A percentile compares a stretch with the other conserved stretches of the same genome.
Conservation (phyloP, 2,113 vertebrate genomes). For the Eulemur rufifrons region DNA sequence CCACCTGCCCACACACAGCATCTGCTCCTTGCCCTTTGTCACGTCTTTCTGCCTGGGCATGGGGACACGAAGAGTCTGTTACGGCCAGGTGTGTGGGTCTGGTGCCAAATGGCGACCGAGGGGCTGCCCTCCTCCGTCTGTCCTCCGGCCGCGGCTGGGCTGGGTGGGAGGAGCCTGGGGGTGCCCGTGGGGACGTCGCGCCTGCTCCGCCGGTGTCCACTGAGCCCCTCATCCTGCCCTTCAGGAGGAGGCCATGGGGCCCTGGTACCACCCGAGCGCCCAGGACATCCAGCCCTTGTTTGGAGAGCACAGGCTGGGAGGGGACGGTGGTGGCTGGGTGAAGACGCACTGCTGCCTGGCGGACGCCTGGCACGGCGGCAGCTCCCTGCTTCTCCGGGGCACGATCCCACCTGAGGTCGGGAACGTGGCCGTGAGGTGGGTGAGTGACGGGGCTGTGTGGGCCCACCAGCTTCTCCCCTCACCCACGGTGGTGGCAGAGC, state of each 20-base stretch:
- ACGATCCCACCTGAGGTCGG: constrained; percentile 79
- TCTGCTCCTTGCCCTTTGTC: constrained; percentile 88
- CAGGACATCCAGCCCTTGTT: constrained; percentile 94
- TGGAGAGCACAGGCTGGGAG: not conserved
- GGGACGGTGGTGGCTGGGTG: constrained; percentile 81
- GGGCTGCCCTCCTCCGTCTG: not conserved
- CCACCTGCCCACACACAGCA: constrained; percentile 87
- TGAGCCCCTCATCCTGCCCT: not conserved
- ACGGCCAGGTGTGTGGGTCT: constrained; percentile 86
- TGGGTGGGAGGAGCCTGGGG: not conserved
- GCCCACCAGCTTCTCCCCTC: rapidly evolving
- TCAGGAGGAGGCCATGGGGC: constrained; percentile 85
- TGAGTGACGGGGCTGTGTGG: not conserved
- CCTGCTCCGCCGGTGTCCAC: too few species aligned
- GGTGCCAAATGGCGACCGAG: rapidly evolving
- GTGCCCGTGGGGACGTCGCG: rapidly evolving
- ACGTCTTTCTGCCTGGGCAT: constrained; percentile 96
- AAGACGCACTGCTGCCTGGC: constrained; percentile 86
- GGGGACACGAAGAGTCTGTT: constrained; percentile 88
- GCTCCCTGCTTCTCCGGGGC: constrained; percentile 91
- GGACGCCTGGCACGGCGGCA: constrained; percentile 92
- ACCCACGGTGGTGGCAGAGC: rapidly evolving
- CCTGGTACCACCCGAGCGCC: constrained; percentile 91
- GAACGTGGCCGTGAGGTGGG: constrained; percentile 86
- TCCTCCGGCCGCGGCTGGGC: not conserved